Percentiles rank a stretch among this genome's conserved stretches.
phyloP scores from a whole-genome alignment of 2,888 invertebrate species.

The Allolobophora icterica region DNA sequence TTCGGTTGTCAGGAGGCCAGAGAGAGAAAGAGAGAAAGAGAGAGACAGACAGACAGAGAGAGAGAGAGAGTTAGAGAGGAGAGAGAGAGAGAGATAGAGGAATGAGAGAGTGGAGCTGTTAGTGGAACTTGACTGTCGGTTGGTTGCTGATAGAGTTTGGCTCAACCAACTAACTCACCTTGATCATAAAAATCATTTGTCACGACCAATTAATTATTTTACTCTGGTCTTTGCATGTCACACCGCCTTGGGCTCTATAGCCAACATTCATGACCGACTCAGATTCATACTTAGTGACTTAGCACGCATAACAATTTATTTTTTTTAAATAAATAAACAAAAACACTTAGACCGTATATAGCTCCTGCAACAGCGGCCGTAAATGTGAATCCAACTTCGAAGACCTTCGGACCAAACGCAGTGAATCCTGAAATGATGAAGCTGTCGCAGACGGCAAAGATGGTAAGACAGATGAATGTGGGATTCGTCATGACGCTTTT shows the following conservation, averaged over 20 bases:
- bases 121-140: too few species aligned
- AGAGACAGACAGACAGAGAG: too few species aligned
- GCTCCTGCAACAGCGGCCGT: slow-evolving; percentile 44
- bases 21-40: too few species aligned
- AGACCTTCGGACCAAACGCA: slow-evolving; percentile 48
- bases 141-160: too few species aligned
- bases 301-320: neutral
- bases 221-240: too few species aligned
- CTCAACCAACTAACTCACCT: too few species aligned
- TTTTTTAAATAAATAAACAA: neutral
- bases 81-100: too few species aligned
- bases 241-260: neutral
- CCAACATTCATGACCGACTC: neutral
- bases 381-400: slow-evolving; percentile 46
- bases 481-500: slow-evolving; percentile 45
- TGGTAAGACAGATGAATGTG: slow-evolving; percentile 43
- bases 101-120: too few species aligned
- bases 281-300: neutral
- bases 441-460: slow-evolving; percentile 42
- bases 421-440: slow-evolving; percentile 48
- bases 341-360: slow-evolving; percentile 43
- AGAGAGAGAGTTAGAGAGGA: too few species aligned
- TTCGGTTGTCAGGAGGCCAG: too few species aligned
- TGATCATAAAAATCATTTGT: too few species aligned
- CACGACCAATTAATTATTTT: too few species aligned